These are phyloP conservation scores for Motacilla alba DNA, from an alignment of 2,113 vertebrate species.

Conservation along the genomic window DNA sequence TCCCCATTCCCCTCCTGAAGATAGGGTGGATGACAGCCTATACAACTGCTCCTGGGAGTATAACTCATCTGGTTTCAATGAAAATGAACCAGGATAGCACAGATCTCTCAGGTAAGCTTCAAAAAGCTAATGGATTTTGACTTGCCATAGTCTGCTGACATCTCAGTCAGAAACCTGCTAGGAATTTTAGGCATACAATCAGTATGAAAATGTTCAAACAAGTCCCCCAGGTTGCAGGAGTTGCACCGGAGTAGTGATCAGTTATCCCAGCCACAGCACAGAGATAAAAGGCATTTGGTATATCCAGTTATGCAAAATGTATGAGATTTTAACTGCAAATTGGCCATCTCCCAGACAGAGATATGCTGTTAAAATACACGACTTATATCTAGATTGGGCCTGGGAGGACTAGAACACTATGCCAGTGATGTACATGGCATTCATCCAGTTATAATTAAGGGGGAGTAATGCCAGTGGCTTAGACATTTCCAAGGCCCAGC, in stretches of 20 bases:
- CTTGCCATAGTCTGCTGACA: neutral
- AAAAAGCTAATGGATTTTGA: neutral
- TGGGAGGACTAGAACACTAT: neutral
- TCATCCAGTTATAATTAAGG: neutral
- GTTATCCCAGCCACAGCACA: neutral
- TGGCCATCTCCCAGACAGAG: neutral
- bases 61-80: neutral
- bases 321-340: neutral
- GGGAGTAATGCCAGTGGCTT: neutral
- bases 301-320: rapidly evolving
- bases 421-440: neutral
- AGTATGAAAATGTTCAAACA: neutral
- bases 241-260: neutral
- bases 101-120: neutral
- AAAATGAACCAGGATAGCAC: neutral
- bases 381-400: neutral
- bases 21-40: neutral
- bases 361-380: rapidly evolving
- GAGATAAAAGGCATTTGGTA: neutral
- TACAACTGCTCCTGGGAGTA: neutral
- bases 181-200: neutral
- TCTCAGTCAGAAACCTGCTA: neutral
- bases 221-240: neutral
- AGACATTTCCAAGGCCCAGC: neutral
- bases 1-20: neutral